phyloP scores from a whole-genome alignment of 2,113 vertebrate genomes.

The Pteruthius melanotis region DNA sequence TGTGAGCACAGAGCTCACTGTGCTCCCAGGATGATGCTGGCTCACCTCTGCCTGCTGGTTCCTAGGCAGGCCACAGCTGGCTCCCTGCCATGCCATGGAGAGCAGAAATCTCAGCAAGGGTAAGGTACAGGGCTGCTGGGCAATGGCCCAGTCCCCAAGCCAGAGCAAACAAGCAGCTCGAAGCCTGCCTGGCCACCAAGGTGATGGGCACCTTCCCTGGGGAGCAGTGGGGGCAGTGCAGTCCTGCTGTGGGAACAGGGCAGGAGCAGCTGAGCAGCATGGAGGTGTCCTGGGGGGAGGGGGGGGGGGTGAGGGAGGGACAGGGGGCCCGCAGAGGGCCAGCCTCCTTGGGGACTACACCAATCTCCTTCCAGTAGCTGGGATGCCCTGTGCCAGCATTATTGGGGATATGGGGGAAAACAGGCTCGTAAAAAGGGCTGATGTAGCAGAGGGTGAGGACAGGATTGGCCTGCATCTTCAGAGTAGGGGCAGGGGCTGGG shows the following conservation, averaged over 20 bases:
- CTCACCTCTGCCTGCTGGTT: neutral
- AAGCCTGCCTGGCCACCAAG: neutral
- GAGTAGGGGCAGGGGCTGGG: neutral
- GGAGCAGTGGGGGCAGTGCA: accelerated
- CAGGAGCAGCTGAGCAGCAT: neutral
- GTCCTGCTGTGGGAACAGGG: neutral
- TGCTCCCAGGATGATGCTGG: neutral
- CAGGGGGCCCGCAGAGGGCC: accelerated
- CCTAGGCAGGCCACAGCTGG: neutral
- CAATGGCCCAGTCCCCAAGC: neutral
- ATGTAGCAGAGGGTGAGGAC: neutral
- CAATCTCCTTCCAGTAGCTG: neutral
- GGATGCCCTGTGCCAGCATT: neutral
- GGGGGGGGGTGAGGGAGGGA: neutral
- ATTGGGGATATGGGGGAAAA: neutral
- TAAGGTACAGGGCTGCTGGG: neutral
- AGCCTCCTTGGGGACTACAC: neutral
- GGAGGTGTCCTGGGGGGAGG: neutral
- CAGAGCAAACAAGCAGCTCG: neutral
- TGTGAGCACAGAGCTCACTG: neutral
- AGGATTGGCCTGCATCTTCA: accelerated
- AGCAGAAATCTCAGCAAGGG: neutral
- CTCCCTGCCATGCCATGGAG: neutral
- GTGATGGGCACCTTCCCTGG: neutral
- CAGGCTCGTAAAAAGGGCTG: neutral